Base-by-base conservation (phyloP, 2,113 vertebrate genomes). In the Zosterops japonicus region DNA sequence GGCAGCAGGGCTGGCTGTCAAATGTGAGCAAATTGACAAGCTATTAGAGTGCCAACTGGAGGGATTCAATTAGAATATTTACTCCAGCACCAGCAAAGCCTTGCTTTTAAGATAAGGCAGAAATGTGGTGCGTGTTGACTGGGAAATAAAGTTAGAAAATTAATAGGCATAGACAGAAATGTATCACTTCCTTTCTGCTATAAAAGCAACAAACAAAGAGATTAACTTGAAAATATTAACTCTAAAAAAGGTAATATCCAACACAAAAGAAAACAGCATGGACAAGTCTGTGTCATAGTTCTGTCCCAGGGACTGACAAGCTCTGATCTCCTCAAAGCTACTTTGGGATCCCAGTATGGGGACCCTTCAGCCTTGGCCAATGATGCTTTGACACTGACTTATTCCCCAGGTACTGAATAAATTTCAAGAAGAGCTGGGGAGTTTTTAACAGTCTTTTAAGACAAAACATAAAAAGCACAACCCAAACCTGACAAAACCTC, bases 1-100 rank as follows among this genome's bases (percentile, higher is more conserved):
- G 88, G 95, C 80, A 88, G 93, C 89, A 89, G 46, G 79, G 79
- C 76, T 94, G 90, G 90, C 79, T 96, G 96, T 96, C 96, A 97
- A 95, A 88, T 33, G 68, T 8, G 49, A 42, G 3, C 57, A 91
- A 87, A 79, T 17, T 84, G 84, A 92, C 86, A 76, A 70, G 79
- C n/a, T 89, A 71, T 84, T 69, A 79, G 82, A 60, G 52, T 80
- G 74, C 78, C 69, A 75, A 83, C 25, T 87, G 90, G 75, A 96
- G 36, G 46, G 71, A 94, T 80, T 93, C 52, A 74, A 94, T 93
- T 95, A 96, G 90, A 93, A 88, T 89, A 92, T 83, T 81, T 82
- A 87, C 77, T 83, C 44, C 79, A 85, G 57, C 24, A 42, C 44
- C 57, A 69, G 41, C 77, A 92, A 88, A 67, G 22, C 47, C 55